phyloP scores from a whole-genome alignment of 2,113 vertebrate genomes.

The Collichthys lucidus region DNA sequence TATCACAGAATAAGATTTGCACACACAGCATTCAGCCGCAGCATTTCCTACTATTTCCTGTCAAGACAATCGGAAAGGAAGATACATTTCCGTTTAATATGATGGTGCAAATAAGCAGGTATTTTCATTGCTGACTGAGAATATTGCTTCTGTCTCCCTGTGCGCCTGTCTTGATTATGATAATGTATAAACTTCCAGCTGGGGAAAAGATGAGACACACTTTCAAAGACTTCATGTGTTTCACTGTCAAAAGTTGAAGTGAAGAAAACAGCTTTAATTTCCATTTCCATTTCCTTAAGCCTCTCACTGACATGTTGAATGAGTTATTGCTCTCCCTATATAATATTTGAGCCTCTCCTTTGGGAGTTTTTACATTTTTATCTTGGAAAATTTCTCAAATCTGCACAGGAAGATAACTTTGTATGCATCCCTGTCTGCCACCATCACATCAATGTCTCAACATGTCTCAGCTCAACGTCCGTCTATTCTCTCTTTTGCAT shows the following conservation, averaged over 20 bases:
- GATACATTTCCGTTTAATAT: background rate
- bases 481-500: background rate
- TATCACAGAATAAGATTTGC: background rate
- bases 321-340: background rate
- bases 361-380: background rate
- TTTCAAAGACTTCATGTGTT: background rate
- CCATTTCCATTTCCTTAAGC: conserved; percentile 8
- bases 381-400: background rate
- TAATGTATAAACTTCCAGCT: conserved; percentile 8
- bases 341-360: background rate
- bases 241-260: background rate
- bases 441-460: background rate
- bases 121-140: conserved; percentile 8
- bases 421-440: background rate
- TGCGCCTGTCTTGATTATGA: conserved; percentile 10
- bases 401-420: conserved; percentile 7
- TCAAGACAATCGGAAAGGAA: background rate
- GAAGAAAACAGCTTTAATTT: conserved; percentile 5
- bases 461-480: background rate
- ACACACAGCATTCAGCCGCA: background rate
- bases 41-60: background rate
- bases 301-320: background rate
- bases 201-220: background rate
- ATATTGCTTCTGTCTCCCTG: background rate
- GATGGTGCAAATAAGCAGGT: background rate